These are phyloP conservation scores for Eurystomus gularis DNA, from an alignment of 2,113 vertebrate species.

Conservation along the genomic window DNA sequence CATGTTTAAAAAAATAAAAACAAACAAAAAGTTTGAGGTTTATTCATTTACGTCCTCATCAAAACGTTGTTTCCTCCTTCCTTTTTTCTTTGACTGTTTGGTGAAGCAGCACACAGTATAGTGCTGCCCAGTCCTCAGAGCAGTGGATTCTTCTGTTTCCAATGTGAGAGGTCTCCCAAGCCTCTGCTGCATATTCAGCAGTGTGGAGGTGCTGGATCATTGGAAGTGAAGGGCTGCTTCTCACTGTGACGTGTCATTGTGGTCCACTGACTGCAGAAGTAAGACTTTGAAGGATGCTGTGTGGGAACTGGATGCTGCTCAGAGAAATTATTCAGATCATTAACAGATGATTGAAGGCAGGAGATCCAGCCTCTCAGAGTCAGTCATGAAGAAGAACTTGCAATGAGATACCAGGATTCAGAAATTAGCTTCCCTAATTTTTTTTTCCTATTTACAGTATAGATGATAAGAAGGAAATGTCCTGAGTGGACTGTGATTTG, in stretches of 20 bases:
- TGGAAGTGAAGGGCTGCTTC: background rate
- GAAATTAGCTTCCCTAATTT: background rate
- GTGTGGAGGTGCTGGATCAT: rapidly evolving
- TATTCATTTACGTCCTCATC: background rate
- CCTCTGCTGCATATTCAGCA: background rate
- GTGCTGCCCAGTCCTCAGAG: background rate
- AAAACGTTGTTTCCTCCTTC: background rate
- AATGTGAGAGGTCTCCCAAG: background rate
- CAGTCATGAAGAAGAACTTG: background rate
- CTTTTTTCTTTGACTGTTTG: background rate
- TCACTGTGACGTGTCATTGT: background rate
- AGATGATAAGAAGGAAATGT: background rate
- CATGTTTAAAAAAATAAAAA: too few relatives aligned
- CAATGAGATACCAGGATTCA: background rate
- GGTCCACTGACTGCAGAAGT: background rate
- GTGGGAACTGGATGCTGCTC: background rate
- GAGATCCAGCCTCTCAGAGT: background rate
- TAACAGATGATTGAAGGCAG: background rate
- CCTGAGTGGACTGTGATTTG: background rate
- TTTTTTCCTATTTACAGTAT: background rate
- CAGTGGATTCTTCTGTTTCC: background rate
- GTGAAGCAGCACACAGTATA: background rate
- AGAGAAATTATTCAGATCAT: background rate
- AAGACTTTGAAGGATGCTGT: background rate
- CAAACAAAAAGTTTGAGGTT: too few relatives aligned